Percentiles rank a stretch among this genome's conserved stretches.
Conservation (phyloP, 2,113 vertebrate species). For the Crotalus helleri region DNA sequence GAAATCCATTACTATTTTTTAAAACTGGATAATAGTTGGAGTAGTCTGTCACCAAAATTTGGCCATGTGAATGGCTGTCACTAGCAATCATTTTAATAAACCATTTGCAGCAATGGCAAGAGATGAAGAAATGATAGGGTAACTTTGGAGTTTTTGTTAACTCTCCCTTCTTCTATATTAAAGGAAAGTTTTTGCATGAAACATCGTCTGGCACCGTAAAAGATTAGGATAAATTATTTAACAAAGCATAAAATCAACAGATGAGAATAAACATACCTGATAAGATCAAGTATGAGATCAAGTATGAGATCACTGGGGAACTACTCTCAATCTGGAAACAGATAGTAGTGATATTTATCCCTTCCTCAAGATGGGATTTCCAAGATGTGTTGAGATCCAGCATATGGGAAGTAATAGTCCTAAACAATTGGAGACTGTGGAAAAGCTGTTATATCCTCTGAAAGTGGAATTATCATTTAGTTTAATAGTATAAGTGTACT, state of each 20-base stretch:
- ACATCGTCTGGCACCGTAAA: not conserved
- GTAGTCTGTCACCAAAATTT: too few species aligned
- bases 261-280: not conserved
- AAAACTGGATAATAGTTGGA: too few species aligned
- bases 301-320: too few species aligned
- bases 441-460: not conserved
- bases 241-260: not conserved
- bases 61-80: not conserved
- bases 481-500: not conserved
- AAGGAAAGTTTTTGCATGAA: not conserved
- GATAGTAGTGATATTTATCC: not conserved
- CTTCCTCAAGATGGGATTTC: not conserved
- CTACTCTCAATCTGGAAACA: too few species aligned
- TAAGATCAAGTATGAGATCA: not conserved
- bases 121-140: not conserved
- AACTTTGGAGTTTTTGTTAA: not conserved
- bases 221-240: not conserved
- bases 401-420: not conserved
- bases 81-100: slow-evolving; percentile 1
- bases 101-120: not conserved
- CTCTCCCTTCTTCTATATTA: not conserved
- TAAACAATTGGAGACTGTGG: not conserved
- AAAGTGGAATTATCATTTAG: not conserved
- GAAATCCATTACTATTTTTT: too few species aligned
- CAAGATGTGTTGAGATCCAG: not conserved